These are phyloP conservation scores for Drosophila mettleri DNA, from an alignment of 2,888 invertebrate species.

Conservation along the genomic window DNA sequence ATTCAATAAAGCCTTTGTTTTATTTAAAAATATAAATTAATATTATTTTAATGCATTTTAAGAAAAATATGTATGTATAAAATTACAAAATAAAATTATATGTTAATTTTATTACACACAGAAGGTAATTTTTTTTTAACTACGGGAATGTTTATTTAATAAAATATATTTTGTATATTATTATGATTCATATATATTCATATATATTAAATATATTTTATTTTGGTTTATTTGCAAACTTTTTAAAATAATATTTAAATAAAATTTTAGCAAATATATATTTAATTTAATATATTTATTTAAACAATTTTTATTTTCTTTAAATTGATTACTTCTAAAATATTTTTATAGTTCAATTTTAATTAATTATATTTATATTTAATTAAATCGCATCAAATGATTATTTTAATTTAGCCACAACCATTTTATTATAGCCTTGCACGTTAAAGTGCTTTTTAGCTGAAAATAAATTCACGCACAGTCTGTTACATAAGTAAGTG, in stretches of 20 bases:
- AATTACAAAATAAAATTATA: too few relatives aligned
- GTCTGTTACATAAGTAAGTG: conserved; percentile 15
- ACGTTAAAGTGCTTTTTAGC: background rate
- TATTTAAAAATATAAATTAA: background rate
- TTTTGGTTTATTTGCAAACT: too few relatives aligned
- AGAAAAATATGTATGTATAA: too few relatives aligned
- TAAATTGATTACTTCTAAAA: background rate
- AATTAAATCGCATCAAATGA: background rate
- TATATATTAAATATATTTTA: too few relatives aligned
- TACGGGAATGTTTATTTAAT: background rate
- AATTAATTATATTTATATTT: too few relatives aligned
- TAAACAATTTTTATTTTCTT: too few relatives aligned
- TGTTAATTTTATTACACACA: too few relatives aligned
- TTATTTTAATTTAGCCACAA: background rate
- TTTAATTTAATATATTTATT: too few relatives aligned
- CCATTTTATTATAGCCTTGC: background rate
- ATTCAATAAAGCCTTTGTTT: background rate
- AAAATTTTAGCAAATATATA: too few relatives aligned
- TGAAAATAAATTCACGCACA: conserved; percentile 3
- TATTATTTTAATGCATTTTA: too few relatives aligned
- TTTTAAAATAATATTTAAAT: background rate
- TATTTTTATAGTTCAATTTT: background rate
- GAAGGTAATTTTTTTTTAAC: background rate
- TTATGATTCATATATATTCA: too few relatives aligned
- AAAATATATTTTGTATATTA: background rate